A percentile compares a stretch with the other conserved stretches of the same genome.
These are phyloP conservation scores for Herpailurus yagouaroundi DNA, from an alignment of 2,113 vertebrate species.

Conservation along the genomic window DNA sequence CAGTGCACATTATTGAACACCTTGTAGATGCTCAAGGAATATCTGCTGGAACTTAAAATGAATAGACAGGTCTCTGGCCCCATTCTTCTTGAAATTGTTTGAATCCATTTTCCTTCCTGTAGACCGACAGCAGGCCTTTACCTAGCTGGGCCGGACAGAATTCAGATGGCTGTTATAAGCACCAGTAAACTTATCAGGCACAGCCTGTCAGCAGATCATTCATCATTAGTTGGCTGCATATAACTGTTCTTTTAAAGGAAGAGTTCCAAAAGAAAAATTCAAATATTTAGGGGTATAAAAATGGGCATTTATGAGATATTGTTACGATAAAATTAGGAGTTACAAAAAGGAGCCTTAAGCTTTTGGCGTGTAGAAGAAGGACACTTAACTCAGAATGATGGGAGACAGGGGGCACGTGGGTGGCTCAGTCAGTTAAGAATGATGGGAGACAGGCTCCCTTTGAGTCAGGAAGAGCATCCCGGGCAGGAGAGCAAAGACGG, in stretches of 20 bases:
- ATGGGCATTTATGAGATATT: neutral
- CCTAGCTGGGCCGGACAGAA: neutral
- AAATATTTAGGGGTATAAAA: neutral
- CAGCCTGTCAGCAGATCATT: rapidly evolving
- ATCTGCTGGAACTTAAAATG: neutral
- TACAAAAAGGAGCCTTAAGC: neutral
- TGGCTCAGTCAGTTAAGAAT: too few relatives aligned
- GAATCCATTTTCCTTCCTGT: neutral
- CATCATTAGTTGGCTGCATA: too few relatives aligned
- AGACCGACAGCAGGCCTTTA: neutral
- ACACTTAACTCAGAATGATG: neutral
- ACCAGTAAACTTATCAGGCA: rapidly evolving
- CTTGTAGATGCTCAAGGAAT: neutral
- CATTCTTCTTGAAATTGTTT: rapidly evolving
- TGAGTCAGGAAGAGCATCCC: neutral
- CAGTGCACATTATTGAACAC: rapidly evolving
- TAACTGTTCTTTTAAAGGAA: neutral
- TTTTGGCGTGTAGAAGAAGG: neutral
- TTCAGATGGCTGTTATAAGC: rapidly evolving
- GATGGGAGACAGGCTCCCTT: neutral
- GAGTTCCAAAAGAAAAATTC: neutral
- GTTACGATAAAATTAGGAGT: neutral
- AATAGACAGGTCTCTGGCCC: neutral
- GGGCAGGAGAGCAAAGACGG: neutral
- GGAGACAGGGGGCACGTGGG: too few relatives aligned